Percentiles rank a stretch among this genome's conserved stretches.
Evolutionary conservation across 2,888 invertebrate species (phyloP).

Genomic region (Argyresthia albistria): DNA sequence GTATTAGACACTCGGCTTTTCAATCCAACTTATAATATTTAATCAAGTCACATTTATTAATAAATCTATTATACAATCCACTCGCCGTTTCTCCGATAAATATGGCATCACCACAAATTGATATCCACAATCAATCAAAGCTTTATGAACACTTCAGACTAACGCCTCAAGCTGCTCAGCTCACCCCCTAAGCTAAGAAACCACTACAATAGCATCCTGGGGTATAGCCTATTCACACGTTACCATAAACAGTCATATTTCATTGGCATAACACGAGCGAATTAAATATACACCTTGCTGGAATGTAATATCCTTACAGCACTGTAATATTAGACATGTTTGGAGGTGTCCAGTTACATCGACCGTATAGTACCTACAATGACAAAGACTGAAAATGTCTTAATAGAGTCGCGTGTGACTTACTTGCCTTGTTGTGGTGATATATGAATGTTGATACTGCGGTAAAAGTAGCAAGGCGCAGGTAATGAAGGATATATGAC

Average conservation of each 20-base stretch:
- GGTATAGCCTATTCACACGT: background rate
- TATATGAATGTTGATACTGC: slow-evolving; percentile 18
- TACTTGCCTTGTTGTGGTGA: slow-evolving; percentile 26
- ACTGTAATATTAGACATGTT: no score
- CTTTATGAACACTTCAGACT: no score
- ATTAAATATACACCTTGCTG: no score
- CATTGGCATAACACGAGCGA: no score
- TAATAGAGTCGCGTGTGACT: slow-evolving; percentile 35
- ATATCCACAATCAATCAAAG: background rate
- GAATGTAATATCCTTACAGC: no score
- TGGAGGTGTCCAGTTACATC: no score
- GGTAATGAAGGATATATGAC: slow-evolving; percentile 35
- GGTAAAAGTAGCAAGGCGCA: slow-evolving; percentile 13
- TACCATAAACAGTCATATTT: no score
- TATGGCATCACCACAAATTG: background rate
- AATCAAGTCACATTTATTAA: background rate
- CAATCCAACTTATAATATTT: no score
- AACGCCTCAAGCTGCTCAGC: no score
- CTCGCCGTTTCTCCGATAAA: no score
- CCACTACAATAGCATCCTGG: slow-evolving; percentile 1
- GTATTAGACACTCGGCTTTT: no score
- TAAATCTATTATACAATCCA: background rate
- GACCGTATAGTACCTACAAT: slow-evolving; percentile 24
- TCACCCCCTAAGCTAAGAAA: background rate
- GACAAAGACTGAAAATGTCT: slow-evolving; percentile 35